Evolutionary conservation across 2,797 vertebrate species (phyloP).

Genomic region (Esox masquinongy): DNA sequence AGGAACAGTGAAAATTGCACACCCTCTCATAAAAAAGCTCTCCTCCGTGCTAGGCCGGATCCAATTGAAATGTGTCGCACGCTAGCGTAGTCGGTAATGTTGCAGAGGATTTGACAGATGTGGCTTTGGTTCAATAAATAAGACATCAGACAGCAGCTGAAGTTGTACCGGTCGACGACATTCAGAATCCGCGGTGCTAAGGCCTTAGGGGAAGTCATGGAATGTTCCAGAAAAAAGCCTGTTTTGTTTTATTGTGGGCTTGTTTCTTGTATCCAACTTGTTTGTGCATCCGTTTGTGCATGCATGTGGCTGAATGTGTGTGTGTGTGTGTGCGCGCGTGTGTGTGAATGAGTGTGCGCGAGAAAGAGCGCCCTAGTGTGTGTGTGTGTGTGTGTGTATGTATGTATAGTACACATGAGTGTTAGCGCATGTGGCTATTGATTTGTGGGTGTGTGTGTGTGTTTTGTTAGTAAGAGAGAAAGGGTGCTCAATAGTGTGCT

Average conservation of each 20-base stretch:
- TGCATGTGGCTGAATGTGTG: neutral
- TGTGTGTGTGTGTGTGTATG: neutral
- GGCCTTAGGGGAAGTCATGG: neutral
- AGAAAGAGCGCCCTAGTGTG: neutral
- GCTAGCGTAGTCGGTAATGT: constrained; percentile 1
- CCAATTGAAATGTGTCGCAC: constrained; percentile 2
- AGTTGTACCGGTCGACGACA: constrained; percentile 15
- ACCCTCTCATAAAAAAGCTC: neutral
- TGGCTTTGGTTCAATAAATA: constrained; percentile 11
- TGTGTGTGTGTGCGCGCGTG: neutral
- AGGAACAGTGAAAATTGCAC: neutral
- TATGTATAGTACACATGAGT: neutral
- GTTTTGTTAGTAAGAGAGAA: no score
- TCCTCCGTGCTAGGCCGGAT: neutral
- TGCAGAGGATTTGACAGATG: constrained; percentile 9
- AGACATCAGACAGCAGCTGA: constrained; percentile 2
- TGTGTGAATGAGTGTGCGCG: neutral
- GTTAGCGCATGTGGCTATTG: neutral
- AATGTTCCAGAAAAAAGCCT: constrained; percentile 18
- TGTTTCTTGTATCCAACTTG: constrained; percentile 53
- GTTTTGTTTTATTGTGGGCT: constrained; percentile 42
- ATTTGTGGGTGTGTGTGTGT: constrained; percentile 32
- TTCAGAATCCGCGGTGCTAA: constrained; percentile 9
- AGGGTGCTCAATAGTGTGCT: neutral
- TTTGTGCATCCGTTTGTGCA: constrained; percentile 30